These are phyloP conservation scores for Embiotoca jacksoni DNA, from an alignment of 2,113 vertebrate genomes.

Conservation along the genomic window DNA sequence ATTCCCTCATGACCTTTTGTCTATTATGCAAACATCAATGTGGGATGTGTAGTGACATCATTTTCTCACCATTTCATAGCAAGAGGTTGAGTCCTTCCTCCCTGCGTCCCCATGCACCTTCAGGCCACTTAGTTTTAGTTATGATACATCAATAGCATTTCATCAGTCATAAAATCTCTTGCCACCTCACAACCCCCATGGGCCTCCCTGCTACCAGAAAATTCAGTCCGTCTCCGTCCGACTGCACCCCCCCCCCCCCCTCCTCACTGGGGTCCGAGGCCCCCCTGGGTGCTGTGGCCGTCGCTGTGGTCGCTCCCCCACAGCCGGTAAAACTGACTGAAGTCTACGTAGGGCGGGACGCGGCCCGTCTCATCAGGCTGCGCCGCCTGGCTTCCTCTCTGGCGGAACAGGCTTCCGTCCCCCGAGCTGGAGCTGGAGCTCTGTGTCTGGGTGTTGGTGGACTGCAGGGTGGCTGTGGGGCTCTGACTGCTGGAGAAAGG, in stretches of 20 bases:
- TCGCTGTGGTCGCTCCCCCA: conserved; percentile 94
- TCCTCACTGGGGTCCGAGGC: conserved; percentile 72
- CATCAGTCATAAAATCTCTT: not conserved
- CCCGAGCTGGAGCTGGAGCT: conserved; percentile 98
- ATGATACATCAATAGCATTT: conserved; percentile 39
- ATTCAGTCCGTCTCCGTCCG: not conserved
- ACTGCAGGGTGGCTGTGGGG: conserved; percentile 95
- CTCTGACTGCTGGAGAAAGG: conserved; percentile 88
- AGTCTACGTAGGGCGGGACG: conserved; percentile 97
- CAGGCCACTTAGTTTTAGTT: conserved; percentile 24
- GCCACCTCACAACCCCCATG: conserved; percentile 21
- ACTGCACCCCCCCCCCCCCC: not conserved
- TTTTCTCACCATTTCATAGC: conserved; percentile 4
- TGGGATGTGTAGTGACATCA: not conserved
- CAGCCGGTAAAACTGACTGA: conserved; percentile 94
- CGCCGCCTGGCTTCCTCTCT: conserved; percentile 90
- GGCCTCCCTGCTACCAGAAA: not conserved
- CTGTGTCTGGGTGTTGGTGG: conserved; percentile 95
- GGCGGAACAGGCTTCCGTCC: conserved; percentile 95
- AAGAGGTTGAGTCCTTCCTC: conserved; percentile 12
- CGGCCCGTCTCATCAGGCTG: conserved; percentile 95
- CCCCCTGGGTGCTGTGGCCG: conserved; percentile 68
- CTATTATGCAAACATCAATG: conserved; percentile 1
- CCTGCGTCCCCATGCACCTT: conserved; percentile 27
- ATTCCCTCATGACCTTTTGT: conserved; percentile 27